These are phyloP conservation scores for Gobiocypris rarus DNA, from an alignment of 2,113 vertebrate genomes.

Conservation along the genomic window DNA sequence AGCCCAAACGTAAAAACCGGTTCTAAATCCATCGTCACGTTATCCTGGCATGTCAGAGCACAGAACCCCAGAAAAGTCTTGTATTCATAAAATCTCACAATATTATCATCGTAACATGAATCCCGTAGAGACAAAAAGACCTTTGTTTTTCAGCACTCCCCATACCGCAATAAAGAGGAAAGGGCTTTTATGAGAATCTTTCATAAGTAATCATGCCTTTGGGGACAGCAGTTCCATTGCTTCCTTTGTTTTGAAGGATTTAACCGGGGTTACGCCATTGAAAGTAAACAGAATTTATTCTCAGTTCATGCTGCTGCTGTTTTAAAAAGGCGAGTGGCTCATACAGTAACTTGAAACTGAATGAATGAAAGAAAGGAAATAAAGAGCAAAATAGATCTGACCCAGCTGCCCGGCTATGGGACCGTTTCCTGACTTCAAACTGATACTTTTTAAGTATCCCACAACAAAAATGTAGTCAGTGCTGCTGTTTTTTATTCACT, in stretches of 20 bases:
- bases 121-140: neutral
- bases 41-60: constrained; percentile 11
- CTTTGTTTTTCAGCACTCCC: constrained; percentile 24
- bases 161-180: neutral
- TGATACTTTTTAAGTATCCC: constrained; percentile 25
- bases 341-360: neutral
- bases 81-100: constrained; percentile 9
- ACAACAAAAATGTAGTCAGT: neutral
- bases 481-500: neutral
- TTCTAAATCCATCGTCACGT: neutral
- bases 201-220: neutral
- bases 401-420: neutral
- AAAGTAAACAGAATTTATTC: neutral
- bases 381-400: constrained; percentile 7
- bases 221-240: neutral
- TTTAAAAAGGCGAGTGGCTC: neutral
- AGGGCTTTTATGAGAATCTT: neutral
- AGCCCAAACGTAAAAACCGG: neutral
- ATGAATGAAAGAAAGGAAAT: constrained; percentile 6
- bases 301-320: neutral
- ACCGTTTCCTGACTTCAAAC: constrained; percentile 45
- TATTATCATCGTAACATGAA: neutral
- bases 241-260: neutral
- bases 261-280: neutral
- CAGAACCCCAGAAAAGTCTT: neutral